These are phyloP conservation scores for Galerucella calmariensis DNA, from an alignment of 2,888 invertebrate species.

Conservation along the genomic window DNA sequence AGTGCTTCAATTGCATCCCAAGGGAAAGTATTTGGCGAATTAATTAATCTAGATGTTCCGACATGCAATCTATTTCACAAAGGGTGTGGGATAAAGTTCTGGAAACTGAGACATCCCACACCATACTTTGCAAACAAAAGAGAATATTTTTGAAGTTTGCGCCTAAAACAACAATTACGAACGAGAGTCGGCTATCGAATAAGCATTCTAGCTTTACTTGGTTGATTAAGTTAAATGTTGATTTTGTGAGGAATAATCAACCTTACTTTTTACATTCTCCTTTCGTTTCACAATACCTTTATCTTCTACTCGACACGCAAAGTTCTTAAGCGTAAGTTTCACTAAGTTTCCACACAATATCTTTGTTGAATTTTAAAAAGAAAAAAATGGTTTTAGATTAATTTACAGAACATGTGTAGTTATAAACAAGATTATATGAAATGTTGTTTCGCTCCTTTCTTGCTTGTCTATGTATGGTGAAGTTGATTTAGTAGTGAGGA, in stretches of 20 bases:
- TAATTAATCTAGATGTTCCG: conserved; percentile 24
- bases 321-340: neutral
- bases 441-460: too few species aligned
- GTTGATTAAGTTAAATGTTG: conserved; percentile 5
- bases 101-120: conserved; percentile 13
- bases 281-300: conserved; percentile 5
- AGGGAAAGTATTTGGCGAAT: conserved; percentile 27
- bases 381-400: neutral
- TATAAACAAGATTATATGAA: too few species aligned
- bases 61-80: conserved; percentile 22
- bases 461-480: too few species aligned
- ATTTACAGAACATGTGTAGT: neutral
- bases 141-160: conserved; percentile 22
- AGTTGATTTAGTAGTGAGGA: too few species aligned
- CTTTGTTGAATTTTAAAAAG: neutral
- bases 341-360: neutral
- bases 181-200: conserved; percentile 8
- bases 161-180: conserved; percentile 6
- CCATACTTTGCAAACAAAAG: conserved; percentile 24
- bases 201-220: conserved; percentile 3
- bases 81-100: conserved; percentile 23
- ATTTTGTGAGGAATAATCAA: conserved; percentile 3
- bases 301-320: neutral
- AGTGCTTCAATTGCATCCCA: conserved; percentile 15
- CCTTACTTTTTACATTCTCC: neutral